A percentile compares a stretch with the other conserved stretches of the same genome.
Evolutionary conservation across 2,888 invertebrate species (phyloP).

Genomic region (Zhuqinia jingwanae): DNA sequence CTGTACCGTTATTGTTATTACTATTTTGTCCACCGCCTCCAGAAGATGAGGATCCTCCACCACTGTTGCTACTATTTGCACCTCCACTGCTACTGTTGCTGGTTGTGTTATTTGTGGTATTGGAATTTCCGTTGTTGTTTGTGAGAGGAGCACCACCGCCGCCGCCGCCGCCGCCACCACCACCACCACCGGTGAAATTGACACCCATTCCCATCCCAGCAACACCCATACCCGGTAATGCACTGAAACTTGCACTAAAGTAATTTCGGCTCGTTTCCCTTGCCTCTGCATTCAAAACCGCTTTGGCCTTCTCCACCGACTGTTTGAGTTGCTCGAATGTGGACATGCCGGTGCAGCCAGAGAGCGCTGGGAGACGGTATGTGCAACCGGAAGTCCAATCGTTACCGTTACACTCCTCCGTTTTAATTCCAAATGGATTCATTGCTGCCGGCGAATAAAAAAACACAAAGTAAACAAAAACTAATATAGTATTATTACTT

Average conservation of each 20-base stretch:
- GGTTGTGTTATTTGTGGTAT: conserved; percentile 20
- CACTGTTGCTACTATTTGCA: conserved; percentile 31
- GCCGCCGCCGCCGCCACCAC: conserved; percentile 30
- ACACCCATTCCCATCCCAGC: conserved; percentile 77
- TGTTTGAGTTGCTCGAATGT: conserved; percentile 95
- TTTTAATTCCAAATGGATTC: conserved; percentile 78
- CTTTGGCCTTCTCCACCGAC: conserved; percentile 94
- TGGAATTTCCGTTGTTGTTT: conserved; percentile 50
- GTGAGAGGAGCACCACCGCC: conserved; percentile 55
- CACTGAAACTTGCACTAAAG: conserved; percentile 78
- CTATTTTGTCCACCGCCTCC: not conserved
- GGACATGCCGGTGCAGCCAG: conserved; percentile 81
- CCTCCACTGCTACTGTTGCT: conserved; percentile 56
- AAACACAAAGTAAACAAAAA: not conserved
- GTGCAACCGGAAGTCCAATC: conserved; percentile 82
- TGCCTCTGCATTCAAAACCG: conserved; percentile 84
- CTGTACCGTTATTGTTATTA: conserved; percentile 36
- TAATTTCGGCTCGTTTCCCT: conserved; percentile 76
- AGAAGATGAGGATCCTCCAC: conserved; percentile 40
- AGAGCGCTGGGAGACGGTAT: conserved; percentile 86
- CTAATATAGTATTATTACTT: not conserved
- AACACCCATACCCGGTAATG: conserved; percentile 71
- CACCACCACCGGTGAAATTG: conserved; percentile 69
- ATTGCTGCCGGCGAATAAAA: conserved; percentile 71
- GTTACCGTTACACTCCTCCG: conserved; percentile 78